Percentiles rank a stretch among this genome's conserved stretches.
These are phyloP conservation scores for Drosophila jambulina DNA, from an alignment of 1,140 invertebrate species.

Conservation along the genomic window DNA sequence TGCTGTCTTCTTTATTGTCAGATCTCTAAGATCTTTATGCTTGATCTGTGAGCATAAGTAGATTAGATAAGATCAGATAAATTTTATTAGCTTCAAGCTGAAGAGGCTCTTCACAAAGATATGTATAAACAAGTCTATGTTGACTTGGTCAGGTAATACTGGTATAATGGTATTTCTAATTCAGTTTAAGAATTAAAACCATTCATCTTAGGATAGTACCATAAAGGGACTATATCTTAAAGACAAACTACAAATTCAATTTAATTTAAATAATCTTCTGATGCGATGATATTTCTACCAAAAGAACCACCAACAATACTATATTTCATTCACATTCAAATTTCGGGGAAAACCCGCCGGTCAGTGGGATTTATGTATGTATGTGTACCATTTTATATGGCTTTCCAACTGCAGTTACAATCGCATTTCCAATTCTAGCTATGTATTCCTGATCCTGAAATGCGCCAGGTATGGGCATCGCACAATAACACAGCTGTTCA, in stretches of 20 bases:
- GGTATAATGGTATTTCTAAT: no score
- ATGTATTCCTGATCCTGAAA: conserved; percentile 22
- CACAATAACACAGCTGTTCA: conserved; percentile 13
- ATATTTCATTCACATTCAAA: background rate
- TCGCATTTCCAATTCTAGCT: conserved; percentile 5
- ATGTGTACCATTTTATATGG: background rate
- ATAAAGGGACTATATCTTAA: background rate
- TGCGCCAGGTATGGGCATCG: conserved; percentile 20
- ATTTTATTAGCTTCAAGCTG: background rate
- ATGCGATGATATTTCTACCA: background rate
- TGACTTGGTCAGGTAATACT: no score
- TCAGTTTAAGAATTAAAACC: background rate
- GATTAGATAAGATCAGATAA: background rate
- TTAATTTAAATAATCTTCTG: background rate
- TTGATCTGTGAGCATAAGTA: background rate
- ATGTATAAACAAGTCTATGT: background rate
- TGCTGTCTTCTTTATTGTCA: background rate
- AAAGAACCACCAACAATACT: background rate
- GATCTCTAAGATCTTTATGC: background rate
- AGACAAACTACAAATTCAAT: no score
- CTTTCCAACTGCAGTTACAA: conserved; percentile 12
- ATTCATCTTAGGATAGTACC: background rate
- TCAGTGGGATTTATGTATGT: background rate
- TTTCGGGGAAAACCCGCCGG: background rate
- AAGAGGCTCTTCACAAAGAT: background rate